These are phyloP conservation scores for Toxostoma redivivum DNA, from an alignment of 2,113 vertebrate genomes.

Conservation along the genomic window DNA sequence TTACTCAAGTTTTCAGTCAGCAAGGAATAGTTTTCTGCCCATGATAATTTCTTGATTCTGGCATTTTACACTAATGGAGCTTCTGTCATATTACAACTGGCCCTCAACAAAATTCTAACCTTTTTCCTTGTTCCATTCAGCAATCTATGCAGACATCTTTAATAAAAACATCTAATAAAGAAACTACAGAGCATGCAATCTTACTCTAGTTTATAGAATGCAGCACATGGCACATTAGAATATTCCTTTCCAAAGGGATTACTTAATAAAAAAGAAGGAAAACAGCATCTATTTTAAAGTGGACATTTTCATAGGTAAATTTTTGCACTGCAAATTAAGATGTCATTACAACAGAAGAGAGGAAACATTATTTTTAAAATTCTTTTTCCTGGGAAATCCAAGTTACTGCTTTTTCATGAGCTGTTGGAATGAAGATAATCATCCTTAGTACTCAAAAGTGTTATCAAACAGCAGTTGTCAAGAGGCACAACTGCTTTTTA, in stretches of 20 bases:
- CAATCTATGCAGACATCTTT: background rate
- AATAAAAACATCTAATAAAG: constrained; percentile 15
- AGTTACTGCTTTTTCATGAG: background rate
- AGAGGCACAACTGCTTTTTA: background rate
- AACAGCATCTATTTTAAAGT: background rate
- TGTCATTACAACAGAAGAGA: background rate
- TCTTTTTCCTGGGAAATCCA: background rate
- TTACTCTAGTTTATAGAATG: background rate
- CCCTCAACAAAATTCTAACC: background rate
- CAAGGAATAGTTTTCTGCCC: background rate
- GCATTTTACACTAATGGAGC: background rate
- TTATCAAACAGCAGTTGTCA: background rate
- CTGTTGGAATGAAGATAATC: background rate
- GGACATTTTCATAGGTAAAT: background rate
- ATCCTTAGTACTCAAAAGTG: background rate
- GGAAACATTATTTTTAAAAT: background rate
- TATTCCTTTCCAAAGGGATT: background rate
- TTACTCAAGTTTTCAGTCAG: background rate
- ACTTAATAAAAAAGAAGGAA: background rate
- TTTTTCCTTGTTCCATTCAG: background rate
- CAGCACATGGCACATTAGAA: background rate
- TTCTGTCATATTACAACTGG: background rate
- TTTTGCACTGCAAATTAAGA: background rate
- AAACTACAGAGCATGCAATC: constrained; percentile 34
- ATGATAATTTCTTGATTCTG: background rate